Evolutionary conservation across 2,888 invertebrate species (phyloP), one percentile per base, ranked within the genome.

Genomic region (Xestia sexstrigata): DNA sequence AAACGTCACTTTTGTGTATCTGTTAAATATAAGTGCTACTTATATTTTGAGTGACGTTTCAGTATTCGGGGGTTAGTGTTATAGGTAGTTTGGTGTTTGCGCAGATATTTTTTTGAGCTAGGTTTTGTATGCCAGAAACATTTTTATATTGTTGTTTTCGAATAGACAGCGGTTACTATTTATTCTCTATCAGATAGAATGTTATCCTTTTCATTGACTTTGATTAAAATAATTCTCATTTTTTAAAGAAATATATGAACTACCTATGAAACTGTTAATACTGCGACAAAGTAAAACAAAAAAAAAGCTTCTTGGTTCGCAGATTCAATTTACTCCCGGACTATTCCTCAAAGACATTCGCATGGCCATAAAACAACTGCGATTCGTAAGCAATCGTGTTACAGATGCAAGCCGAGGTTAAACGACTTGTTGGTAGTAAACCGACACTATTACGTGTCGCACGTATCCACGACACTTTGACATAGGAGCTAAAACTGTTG

Each of bases 361-460:
- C 72, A 69, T 69, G 49, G 70, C 68, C 73, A 87, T 91, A 91
- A 90, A 91, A 45, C 76, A 81, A 76, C 84, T 79, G 87, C 84
- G 83, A 89, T 88, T 88, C 88, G 86, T 85, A 83, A 86, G 87
- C 80, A 84, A 88, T 90, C 86, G 82, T 82, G 87, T 90, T 87
- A 85, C 86, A 85, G 80, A 86, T 84, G 85, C 87, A 85, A 79
- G 82, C 76, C 89, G 89, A 90, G 86, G 89, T 92, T 89, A 91
- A 92, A 92, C 89, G 90, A 74, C 79, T 89, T 89, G 89, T 90
- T 89, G 90, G 90, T 88, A 90, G 89, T 93, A 92, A 93, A 93
- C 60, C 30, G 81, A 83, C 80, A 80, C 88, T 78, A 88, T 92
- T 89, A 90, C 85, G 71, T 82, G 71, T 74, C 55, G 52, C 45